phyloP scores from a whole-genome alignment of 2,888 invertebrate genomes.

The Melitaea athalia region DNA sequence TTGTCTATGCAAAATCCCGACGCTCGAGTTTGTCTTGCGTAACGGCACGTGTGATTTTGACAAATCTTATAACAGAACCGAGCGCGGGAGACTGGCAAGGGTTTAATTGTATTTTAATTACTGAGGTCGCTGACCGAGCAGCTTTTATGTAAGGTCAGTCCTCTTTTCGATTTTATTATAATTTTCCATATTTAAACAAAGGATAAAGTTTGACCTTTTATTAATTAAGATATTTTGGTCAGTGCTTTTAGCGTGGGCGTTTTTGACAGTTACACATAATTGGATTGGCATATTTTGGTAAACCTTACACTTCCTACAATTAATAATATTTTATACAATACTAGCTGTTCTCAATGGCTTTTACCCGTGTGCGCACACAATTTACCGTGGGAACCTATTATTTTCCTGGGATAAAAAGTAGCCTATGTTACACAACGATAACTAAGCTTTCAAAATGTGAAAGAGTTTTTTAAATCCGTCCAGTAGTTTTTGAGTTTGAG shows the following conservation, averaged over 20 bases:
- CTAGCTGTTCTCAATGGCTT: too few relatives aligned
- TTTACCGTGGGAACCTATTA: too few relatives aligned
- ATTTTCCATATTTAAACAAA: constrained; percentile 7
- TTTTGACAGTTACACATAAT: background rate
- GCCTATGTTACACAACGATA: too few relatives aligned
- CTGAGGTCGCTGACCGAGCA: constrained; percentile 38
- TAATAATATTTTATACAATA: too few relatives aligned
- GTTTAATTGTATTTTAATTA: constrained; percentile 47
- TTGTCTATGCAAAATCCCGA: constrained; percentile 1
- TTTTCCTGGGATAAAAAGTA: too few relatives aligned
- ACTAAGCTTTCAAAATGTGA: too few relatives aligned
- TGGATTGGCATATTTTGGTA: background rate
- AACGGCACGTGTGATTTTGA: constrained; percentile 40
- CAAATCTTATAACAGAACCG: constrained; percentile 44
- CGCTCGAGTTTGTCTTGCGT: constrained; percentile 21
- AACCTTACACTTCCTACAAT: background rate
- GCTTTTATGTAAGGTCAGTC: constrained; percentile 14
- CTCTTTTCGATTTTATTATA: constrained; percentile 12
- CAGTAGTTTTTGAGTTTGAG: too few relatives aligned
- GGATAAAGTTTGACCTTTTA: background rate
- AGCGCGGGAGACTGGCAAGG: constrained; percentile 38
- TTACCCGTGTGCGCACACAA: too few relatives aligned
- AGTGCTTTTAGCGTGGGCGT: background rate
- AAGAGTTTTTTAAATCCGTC: too few relatives aligned
- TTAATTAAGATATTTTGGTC: background rate